Evolutionary conservation across 2,888 invertebrate species (phyloP).

Genomic region (Dryadula phaetusa): DNA sequence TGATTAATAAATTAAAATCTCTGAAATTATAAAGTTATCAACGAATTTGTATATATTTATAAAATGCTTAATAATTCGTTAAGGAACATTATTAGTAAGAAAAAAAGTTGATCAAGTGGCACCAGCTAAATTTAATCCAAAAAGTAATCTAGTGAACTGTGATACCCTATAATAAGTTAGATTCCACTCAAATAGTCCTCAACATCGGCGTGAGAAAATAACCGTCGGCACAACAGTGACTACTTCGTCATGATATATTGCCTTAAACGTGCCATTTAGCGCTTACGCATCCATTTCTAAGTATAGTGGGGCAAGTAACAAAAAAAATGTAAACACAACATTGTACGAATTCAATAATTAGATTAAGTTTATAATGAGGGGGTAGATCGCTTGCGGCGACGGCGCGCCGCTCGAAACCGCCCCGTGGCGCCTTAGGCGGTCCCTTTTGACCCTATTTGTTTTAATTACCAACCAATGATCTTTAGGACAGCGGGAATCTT

Average conservation of each 20-base stretch:
- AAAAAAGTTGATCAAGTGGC: constrained; percentile 44
- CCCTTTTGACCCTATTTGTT: constrained; percentile 82
- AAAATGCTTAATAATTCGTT: not conserved
- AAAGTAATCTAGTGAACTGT: constrained; percentile 67
- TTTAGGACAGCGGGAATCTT: constrained; percentile 76
- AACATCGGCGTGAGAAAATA: constrained; percentile 71
- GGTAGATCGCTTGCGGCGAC: constrained; percentile 74
- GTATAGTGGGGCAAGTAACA: constrained; percentile 82
- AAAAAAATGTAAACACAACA: constrained; percentile 84
- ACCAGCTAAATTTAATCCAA: constrained; percentile 60
- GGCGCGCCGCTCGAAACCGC: constrained; percentile 73
- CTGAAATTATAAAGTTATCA: too few species aligned
- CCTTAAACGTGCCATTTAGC: constrained; percentile 84
- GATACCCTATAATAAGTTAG: constrained; percentile 64
- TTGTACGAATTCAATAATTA: constrained; percentile 84
- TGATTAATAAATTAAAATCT: too few species aligned
- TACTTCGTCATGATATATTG: constrained; percentile 77
- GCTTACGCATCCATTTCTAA: constrained; percentile 81
- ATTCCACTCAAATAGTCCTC: constrained; percentile 53
- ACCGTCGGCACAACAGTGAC: constrained; percentile 72
- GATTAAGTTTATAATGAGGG: constrained; percentile 82
- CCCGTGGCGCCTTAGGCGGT: constrained; percentile 81
- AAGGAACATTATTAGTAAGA: constrained; percentile 2
- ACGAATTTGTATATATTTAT: too few species aligned
- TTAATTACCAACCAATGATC: constrained; percentile 80